Percentiles rank a stretch among this genome's conserved stretches.
These are phyloP conservation scores for Margarornis squamiger DNA, from an alignment of 2,797 vertebrate species.

Conservation along the genomic window DNA sequence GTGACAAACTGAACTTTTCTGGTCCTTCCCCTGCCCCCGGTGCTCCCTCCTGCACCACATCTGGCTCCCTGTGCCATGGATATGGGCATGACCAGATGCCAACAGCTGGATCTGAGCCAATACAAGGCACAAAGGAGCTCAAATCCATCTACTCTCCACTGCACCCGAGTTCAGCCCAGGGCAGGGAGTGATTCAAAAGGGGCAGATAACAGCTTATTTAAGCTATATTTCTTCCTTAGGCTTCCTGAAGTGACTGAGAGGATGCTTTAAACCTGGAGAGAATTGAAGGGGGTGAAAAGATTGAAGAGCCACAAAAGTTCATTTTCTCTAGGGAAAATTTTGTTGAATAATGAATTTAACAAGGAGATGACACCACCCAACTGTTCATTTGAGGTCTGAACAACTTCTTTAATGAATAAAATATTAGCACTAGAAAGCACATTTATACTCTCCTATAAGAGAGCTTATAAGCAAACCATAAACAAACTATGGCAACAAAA, in stretches of 20 bases:
- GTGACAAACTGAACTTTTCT: not conserved
- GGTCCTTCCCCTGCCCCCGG: accelerated
- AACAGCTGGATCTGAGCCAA: not conserved
- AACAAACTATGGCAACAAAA: conserved; percentile 38
- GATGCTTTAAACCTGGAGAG: not conserved
- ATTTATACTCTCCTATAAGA: not conserved
- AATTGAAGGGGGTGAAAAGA: not conserved
- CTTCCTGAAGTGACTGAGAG: not conserved
- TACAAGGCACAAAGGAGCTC: not conserved
- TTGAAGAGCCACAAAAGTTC: not conserved
- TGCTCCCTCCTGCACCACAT: not conserved
- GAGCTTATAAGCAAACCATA: conserved; percentile 16
- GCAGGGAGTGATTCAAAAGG: not conserved
- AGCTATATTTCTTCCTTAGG: not conserved
- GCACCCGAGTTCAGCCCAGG: not conserved
- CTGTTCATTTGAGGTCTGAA: conserved; percentile 19
- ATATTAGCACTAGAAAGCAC: not conserved
- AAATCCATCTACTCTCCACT: not conserved
- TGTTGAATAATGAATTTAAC: conserved; percentile 26
- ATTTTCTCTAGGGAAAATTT: not conserved
- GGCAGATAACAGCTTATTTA: not conserved
- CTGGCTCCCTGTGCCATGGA: not conserved
- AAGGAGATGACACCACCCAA: not conserved
- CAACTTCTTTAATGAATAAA: conserved; percentile 26
- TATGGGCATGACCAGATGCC: not conserved